A percentile compares a stretch with the other conserved stretches of the same genome.
Conservation (phyloP, 2,113 vertebrate genomes). For the Scartelaos histophorus region DNA sequence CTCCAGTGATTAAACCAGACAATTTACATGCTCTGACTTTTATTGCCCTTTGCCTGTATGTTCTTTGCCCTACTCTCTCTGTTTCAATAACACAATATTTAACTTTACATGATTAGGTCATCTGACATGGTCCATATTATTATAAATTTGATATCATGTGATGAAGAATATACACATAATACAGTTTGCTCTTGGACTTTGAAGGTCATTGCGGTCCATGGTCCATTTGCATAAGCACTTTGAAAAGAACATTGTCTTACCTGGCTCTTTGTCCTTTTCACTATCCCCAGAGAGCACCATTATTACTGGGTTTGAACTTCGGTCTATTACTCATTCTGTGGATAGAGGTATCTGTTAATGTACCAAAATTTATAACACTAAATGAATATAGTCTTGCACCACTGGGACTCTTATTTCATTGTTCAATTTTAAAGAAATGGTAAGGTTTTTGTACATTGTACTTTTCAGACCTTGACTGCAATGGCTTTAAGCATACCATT, state of each 20-base stretch:
- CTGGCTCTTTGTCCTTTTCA: conserved; percentile 39
- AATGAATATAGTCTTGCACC: conserved; percentile 36
- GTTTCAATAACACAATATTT: conserved; percentile 31
- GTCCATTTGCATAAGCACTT: conserved; percentile 64
- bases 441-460: conserved; percentile 21
- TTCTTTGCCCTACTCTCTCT: conserved; percentile 18
- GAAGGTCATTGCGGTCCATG: conserved; percentile 66
- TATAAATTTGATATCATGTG: conserved; percentile 60
- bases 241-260: conserved; percentile 38
- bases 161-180: conserved; percentile 67
- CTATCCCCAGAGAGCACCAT: conserved; percentile 49
- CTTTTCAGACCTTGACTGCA: conserved; percentile 19
- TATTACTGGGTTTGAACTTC: conserved; percentile 48
- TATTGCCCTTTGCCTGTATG: conserved; percentile 11
- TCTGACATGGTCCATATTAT: conserved; percentile 60
- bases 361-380: conserved; percentile 35
- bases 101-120: conserved; percentile 42
- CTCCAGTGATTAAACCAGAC: not conserved
- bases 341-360: conserved; percentile 46
- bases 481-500: conserved; percentile 12
- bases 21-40: conserved; percentile 1
- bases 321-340: conserved; percentile 37
- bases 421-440: conserved; percentile 40
- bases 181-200: conserved; percentile 54
- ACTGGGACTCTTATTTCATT: conserved; percentile 41